Conservation (phyloP, 2,888 invertebrate genomes). For the Hypsopygia costalis region DNA sequence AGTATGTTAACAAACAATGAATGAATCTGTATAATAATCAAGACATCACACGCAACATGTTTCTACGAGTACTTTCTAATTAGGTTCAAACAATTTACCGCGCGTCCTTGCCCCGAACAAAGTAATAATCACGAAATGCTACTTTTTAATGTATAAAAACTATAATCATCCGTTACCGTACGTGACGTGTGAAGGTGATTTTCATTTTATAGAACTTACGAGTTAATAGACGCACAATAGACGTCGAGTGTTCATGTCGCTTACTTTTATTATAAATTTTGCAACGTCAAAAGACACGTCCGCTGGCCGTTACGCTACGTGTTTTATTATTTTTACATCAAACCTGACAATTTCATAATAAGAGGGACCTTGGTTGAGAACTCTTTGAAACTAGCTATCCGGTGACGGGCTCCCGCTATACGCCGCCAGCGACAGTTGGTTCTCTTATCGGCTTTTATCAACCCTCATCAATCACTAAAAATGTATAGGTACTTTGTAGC, state of each 20-base stretch:
- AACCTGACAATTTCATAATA: slow-evolving; percentile 48
- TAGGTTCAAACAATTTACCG: slow-evolving; percentile 1
- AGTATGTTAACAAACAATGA: too few relatives aligned
- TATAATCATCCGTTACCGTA: slow-evolving; percentile 1
- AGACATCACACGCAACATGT: background rate
- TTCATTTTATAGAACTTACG: slow-evolving; percentile 6
- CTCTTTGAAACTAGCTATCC: slow-evolving; percentile 11
- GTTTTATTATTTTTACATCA: slow-evolving; percentile 57
- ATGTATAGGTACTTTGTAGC: slow-evolving; percentile 23
- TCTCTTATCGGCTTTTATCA: slow-evolving; percentile 22
- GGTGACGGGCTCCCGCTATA: slow-evolving; percentile 6
- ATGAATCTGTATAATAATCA: too few relatives aligned
- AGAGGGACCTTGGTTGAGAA: slow-evolving; percentile 35
- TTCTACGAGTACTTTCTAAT: slow-evolving; percentile 1
- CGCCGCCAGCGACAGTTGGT: slow-evolving; percentile 12
- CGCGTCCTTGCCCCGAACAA: slow-evolving; percentile 2
- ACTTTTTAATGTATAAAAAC: slow-evolving; percentile 3
- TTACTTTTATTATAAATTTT: slow-evolving; percentile 25
- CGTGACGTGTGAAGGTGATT: slow-evolving; percentile 8
- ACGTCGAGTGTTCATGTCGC: slow-evolving; percentile 10
- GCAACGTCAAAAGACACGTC: slow-evolving; percentile 40
- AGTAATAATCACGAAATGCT: slow-evolving; percentile 1
- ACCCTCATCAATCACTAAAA: slow-evolving; percentile 32
- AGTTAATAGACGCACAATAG: slow-evolving; percentile 11
- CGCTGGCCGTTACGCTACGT: slow-evolving; percentile 39